These are phyloP conservation scores for Alaudala cheleensis DNA, from an alignment of 2,113 vertebrate genomes.

Conservation along the genomic window DNA sequence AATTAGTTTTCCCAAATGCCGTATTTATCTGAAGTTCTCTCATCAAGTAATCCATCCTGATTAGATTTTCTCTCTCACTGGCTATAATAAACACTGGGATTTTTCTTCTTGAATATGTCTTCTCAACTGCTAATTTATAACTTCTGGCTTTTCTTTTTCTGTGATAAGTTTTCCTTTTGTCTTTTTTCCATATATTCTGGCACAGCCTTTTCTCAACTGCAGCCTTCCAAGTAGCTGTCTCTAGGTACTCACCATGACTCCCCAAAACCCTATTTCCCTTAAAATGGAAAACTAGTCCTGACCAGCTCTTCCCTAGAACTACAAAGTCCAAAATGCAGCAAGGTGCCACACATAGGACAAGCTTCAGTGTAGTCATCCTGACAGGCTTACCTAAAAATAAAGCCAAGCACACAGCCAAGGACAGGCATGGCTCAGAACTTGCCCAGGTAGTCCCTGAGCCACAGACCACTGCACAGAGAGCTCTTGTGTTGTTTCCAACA, in stretches of 20 bases:
- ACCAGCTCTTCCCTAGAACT: neutral
- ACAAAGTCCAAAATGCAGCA: neutral
- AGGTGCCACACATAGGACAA: neutral
- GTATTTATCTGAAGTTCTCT: conserved; percentile 3
- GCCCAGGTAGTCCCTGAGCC: neutral
- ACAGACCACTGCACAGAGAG: neutral
- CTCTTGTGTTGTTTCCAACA: neutral
- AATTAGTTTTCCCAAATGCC: conserved; percentile 9
- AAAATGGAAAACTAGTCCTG: neutral
- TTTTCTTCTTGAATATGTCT: neutral
- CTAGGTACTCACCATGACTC: neutral
- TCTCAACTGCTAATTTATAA: neutral
- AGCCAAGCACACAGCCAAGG: neutral
- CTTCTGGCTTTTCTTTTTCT: neutral
- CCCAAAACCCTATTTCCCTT: neutral
- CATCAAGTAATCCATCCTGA: neutral
- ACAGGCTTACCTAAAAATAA: neutral
- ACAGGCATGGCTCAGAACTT: rapidly evolving
- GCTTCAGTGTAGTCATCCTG: neutral
- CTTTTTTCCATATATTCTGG: neutral
- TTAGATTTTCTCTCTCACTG: neutral
- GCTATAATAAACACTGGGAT: neutral
- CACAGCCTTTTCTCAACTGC: neutral
- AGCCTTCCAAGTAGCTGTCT: neutral
- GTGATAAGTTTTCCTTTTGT: neutral